Base-by-base conservation (phyloP, 2,888 invertebrate genomes). In the Catocala sponsa region DNA sequence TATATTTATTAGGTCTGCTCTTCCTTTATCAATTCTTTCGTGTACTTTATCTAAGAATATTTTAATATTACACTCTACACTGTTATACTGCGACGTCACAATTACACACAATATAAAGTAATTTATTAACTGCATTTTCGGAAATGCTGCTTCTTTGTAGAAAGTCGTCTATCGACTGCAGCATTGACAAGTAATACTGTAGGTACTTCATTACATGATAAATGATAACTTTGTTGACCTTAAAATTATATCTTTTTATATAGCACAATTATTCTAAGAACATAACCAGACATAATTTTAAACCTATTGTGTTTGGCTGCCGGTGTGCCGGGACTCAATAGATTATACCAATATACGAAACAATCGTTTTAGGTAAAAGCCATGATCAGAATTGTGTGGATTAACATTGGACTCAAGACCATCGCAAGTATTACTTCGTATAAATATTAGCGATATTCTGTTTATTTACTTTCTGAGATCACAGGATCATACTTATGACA, bases 211-310 rank as follows among this genome's bases (percentile, higher is more conserved):
- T 44, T 44, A 44, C 25, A 25, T 9, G 47, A 47, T 47, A 47
- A 47, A 25, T 9, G 47, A 47, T 47, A 47, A 47, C 47, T 25
- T 13, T 2, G 4, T 15, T 47, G 47, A 47, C 47, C 47, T 47
- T 10, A 43, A 43, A 43, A 43, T 25, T 15, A 25, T 25, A 44
- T 44, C 12, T 42, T 10, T 42, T 44, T 44, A 44, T 13, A 12
- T 44, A 44, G 4, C 6, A 44, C n/a, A 43, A 43, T 11, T 44
- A 44, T 44, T 44, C 13, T 12, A 15, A 44, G 44, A 44, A 44
- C 5, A 44, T 38, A 6, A 38, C 0, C 7, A 38, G 6, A 38
- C 35, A 9, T 38, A 38, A 9, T 38, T 9, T 6, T 38, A 38
- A 4, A 25, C 25, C 25, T 25, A 25, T 25, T 25, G 25, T 25